Percentiles rank a stretch among this genome's conserved stretches.
Evolutionary conservation across 2,113 vertebrate species (phyloP).

Genomic region (Damaliscus lunatus): DNA sequence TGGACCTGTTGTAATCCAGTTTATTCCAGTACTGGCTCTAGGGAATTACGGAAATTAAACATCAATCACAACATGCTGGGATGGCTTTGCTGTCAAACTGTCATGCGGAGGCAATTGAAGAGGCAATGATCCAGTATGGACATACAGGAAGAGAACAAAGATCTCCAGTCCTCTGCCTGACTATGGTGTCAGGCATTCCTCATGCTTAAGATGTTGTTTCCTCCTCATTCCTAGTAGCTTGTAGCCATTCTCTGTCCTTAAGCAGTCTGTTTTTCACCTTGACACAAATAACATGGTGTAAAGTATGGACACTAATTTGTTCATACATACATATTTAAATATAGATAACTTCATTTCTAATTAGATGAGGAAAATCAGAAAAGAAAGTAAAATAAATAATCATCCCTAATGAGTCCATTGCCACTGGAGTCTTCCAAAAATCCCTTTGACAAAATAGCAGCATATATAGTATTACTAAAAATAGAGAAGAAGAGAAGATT

Average conservation of each 20-base stretch:
- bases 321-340: neutral
- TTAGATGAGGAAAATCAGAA: neutral
- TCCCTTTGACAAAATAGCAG: neutral
- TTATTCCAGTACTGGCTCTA: neutral
- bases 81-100: neutral
- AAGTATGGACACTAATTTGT: neutral
- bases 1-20: neutral
- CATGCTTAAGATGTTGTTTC: neutral
- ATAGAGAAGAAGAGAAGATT: neutral
- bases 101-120: neutral
- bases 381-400: neutral
- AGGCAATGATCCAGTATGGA: too few species aligned
- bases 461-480: neutral
- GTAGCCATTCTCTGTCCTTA: neutral
- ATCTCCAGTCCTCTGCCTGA: too few species aligned
- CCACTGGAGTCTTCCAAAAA: neutral
- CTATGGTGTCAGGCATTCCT: too few species aligned
- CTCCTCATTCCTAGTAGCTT: neutral
- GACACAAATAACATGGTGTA: neutral
- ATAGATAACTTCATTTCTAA: neutral
- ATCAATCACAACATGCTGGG: neutral
- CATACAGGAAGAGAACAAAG: neutral
- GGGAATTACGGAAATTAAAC: neutral
- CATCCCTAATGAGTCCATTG: neutral
- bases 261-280: neutral